Conservation (phyloP, 2,113 vertebrate genomes). For the Zosterops pallidus region DNA sequence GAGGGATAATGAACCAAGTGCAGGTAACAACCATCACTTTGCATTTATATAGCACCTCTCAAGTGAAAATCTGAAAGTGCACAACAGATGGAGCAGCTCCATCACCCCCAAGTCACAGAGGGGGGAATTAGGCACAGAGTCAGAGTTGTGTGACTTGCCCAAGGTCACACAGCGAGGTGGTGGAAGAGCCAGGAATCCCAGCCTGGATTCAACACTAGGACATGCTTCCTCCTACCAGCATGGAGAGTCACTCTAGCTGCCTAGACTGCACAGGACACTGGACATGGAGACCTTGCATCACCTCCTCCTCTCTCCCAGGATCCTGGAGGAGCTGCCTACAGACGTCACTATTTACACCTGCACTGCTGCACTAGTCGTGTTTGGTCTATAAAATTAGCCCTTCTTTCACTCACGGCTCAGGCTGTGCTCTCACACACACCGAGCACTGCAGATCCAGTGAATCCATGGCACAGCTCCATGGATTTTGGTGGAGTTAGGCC, state of each 20-base stretch:
- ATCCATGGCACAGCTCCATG: background rate
- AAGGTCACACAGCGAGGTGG: background rate
- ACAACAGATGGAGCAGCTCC: slow-evolving; percentile 31
- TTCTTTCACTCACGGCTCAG: background rate
- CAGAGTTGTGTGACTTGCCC: slow-evolving; percentile 20
- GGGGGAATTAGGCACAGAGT: slow-evolving; percentile 48
- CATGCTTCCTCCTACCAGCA: background rate
- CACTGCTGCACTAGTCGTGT: background rate
- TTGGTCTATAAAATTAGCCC: slow-evolving; percentile 32
- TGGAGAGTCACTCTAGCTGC: background rate
- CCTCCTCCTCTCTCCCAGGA: background rate
- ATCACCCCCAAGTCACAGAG: slow-evolving; percentile 1
- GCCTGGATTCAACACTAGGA: background rate
- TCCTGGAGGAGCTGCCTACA: background rate
- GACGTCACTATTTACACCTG: background rate
- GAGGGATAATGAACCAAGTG: background rate
- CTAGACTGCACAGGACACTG: background rate
- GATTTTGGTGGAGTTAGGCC: background rate
- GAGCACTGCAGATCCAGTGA: background rate
- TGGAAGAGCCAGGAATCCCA: slow-evolving; percentile 32
- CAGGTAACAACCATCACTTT: background rate
- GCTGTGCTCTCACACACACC: background rate
- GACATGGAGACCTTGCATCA: background rate
- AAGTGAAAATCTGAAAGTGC: slow-evolving; percentile 46
- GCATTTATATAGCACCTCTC: slow-evolving; percentile 36